A percentile compares a stretch with the other conserved stretches of the same genome.
phyloP scores from a whole-genome alignment of 1,140 invertebrate species.

The Orius laevigatus region DNA sequence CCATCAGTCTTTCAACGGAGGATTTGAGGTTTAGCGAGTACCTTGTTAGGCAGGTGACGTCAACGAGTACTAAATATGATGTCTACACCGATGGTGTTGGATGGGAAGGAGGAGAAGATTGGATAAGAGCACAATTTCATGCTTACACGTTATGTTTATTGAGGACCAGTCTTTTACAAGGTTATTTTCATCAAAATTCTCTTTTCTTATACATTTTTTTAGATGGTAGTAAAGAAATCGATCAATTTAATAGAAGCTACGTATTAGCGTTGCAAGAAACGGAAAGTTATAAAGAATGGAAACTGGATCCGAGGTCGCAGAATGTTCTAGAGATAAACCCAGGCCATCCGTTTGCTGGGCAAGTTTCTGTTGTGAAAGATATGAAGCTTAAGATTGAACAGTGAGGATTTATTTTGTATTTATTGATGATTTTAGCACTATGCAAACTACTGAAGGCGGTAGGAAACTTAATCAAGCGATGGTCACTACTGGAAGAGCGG shows the following conservation, averaged over 20 bases:
- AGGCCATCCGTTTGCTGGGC: conserved; percentile 81
- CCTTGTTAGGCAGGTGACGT: conserved; percentile 9
- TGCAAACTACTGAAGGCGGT: conserved; percentile 85
- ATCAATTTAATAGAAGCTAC: conserved; percentile 79
- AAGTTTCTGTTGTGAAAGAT: conserved; percentile 72
- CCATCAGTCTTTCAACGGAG: conserved; percentile 78
- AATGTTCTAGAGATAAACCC: conserved; percentile 48
- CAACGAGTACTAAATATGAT: conserved; percentile 28
- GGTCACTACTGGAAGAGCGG: conserved; percentile 72
- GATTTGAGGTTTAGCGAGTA: conserved; percentile 56
- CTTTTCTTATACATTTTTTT: conserved; percentile 21
- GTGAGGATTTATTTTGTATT: conserved; percentile 37
- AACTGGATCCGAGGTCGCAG: conserved; percentile 34
- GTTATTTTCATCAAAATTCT: conserved; percentile 30
- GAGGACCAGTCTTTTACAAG: conserved; percentile 59
- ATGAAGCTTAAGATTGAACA: conserved; percentile 83
- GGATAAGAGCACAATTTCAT: conserved; percentile 89
- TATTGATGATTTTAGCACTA: conserved; percentile 47
- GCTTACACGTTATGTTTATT: conserved; percentile 79
- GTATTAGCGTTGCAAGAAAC: conserved; percentile 72
- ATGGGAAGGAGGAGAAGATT: conserved; percentile 86
- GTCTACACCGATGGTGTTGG: conserved; percentile 59
- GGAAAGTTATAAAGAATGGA: conserved; percentile 78
- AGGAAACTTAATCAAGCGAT: conserved; percentile 87
- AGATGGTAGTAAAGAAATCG: conserved; percentile 59